Evolutionary conservation across 1,140 invertebrate species (phyloP).

Genomic region (Eueides isabella): DNA sequence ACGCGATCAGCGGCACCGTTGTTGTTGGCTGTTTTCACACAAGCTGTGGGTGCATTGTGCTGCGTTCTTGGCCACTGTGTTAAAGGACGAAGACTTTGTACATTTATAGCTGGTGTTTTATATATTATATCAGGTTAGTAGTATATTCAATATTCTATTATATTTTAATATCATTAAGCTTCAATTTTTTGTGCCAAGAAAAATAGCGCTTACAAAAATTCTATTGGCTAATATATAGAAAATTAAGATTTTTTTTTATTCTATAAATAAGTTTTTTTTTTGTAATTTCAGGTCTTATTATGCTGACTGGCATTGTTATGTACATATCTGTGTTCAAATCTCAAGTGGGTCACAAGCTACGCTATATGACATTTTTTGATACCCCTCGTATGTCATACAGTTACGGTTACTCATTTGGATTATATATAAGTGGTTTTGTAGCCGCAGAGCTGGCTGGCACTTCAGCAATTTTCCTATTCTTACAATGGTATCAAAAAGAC

Average conservation of each 20-base stretch:
- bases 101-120: constrained; percentile 87
- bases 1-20: constrained; percentile 87
- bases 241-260: too few species aligned
- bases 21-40: constrained; percentile 85
- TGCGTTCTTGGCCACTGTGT: constrained; percentile 86
- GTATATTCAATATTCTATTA: not conserved
- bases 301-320: constrained; percentile 94
- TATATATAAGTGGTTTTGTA: constrained; percentile 93
- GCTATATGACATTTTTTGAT: constrained; percentile 89
- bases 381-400: constrained; percentile 91
- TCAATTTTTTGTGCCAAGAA: not conserved
- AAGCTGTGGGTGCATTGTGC: constrained; percentile 85
- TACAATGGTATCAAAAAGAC: constrained; percentile 84
- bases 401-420: constrained; percentile 93
- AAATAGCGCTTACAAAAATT: too few species aligned
- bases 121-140: constrained; percentile 86
- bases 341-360: constrained; percentile 92
- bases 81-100: constrained; percentile 84
- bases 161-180: not conserved
- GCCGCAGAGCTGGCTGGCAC: constrained; percentile 92
- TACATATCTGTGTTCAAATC: constrained; percentile 96
- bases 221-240: too few species aligned
- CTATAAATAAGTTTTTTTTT: too few species aligned
- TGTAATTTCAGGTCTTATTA: constrained; percentile 88
- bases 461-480: constrained; percentile 93